Conservation (phyloP, 2,888 invertebrate genomes). For the Bimastos eiseni region DNA sequence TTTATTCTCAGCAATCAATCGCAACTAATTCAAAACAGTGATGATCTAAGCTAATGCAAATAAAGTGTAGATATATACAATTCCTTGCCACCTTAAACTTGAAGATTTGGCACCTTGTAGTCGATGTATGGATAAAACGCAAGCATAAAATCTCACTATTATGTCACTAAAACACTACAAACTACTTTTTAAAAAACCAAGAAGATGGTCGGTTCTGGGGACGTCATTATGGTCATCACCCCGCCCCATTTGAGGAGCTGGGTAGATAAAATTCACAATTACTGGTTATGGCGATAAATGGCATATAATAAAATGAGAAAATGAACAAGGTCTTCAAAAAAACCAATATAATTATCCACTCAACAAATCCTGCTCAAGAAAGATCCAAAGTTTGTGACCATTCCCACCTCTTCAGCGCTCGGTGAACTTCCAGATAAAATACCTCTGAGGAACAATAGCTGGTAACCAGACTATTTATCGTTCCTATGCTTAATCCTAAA, state of each 20-base stretch:
- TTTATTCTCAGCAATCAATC: not conserved
- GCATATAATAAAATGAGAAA: too few relatives aligned
- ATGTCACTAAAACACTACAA: not conserved
- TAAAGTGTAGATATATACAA: not conserved
- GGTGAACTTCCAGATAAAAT: not conserved
- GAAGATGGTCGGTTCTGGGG: not conserved
- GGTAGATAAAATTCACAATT: too few relatives aligned
- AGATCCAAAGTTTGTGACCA: not conserved
- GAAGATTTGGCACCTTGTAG: not conserved
- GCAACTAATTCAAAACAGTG: not conserved
- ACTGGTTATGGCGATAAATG: too few relatives aligned
- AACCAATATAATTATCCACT: too few relatives aligned
- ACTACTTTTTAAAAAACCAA: not conserved
- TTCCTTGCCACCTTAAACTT: not conserved
- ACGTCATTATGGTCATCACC: too few relatives aligned
- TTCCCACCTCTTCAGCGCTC: not conserved
- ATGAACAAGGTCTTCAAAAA: too few relatives aligned
- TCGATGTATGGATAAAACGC: not conserved
- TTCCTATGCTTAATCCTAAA: too few relatives aligned
- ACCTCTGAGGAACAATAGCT: not conserved
- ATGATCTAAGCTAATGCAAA: not conserved
- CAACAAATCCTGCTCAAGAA: too few relatives aligned
- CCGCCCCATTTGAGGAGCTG: too few relatives aligned
- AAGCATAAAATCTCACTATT: not conserved
- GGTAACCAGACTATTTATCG: too few relatives aligned